These are phyloP conservation scores for Schizopygopsis pylzovi DNA, from an alignment of 2,797 vertebrate genomes.

Conservation along the genomic window DNA sequence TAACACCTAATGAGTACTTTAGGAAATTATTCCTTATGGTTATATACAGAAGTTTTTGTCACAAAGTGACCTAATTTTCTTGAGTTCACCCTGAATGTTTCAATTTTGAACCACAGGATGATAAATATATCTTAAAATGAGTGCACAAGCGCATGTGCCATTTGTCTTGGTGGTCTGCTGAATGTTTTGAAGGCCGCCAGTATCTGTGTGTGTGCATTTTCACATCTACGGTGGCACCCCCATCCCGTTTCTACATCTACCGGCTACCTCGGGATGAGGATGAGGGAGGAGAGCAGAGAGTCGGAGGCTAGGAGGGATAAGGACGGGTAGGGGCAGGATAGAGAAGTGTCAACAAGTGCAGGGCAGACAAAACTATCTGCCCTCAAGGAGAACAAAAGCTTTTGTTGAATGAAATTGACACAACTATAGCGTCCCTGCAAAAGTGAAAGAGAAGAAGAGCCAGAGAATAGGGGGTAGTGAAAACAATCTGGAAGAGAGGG, in stretches of 20 bases:
- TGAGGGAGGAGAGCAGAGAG: conserved; percentile 38
- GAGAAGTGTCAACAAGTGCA: conserved; percentile 62
- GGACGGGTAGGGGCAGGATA: conserved; percentile 53
- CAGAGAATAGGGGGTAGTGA: conserved; percentile 11
- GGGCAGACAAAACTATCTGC: conserved; percentile 79
- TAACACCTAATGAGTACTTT: neutral
- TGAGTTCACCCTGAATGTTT: conserved; percentile 6
- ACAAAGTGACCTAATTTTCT: neutral
- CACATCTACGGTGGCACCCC: conserved; percentile 53
- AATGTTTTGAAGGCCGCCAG: conserved; percentile 17
- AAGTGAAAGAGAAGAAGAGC: conserved; percentile 68
- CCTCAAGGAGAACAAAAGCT: conserved; percentile 67
- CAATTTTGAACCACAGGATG: neutral
- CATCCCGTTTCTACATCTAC: no score
- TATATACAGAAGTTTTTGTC: neutral
- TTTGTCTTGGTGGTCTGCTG: conserved; percentile 37
- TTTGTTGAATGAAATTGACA: conserved; percentile 76
- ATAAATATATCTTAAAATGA: neutral
- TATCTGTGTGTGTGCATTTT: conserved; percentile 42
- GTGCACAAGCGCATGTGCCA: neutral
- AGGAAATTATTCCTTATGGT: neutral
- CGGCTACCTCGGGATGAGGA: conserved; percentile 50
- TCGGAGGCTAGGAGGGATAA: conserved; percentile 51
- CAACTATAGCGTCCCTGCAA: conserved; percentile 63
- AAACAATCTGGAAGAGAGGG: conserved; percentile 47